Base-by-base conservation (phyloP, 2,888 invertebrate species). In the Rhamnusium bicolor region DNA sequence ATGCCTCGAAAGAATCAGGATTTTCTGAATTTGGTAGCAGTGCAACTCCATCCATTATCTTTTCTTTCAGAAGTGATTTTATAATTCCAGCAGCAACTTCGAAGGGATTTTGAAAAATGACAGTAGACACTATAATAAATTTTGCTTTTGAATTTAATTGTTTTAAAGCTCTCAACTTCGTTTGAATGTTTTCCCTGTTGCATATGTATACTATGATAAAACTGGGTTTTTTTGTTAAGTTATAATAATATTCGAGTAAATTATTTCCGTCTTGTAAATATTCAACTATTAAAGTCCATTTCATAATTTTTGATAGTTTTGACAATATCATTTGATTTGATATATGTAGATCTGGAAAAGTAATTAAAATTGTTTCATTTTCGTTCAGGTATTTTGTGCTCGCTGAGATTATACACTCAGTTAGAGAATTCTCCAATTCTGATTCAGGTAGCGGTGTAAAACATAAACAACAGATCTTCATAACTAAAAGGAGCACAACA, bases 221-320 rank as follows among this genome's bases (percentile, higher is more conserved):
- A 3, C 1, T 40, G 1, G 66, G 66, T n/a, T n/a, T 66, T 8
- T 66, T 19, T n/a, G 12, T 4, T 7, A 54, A 18, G 12, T 66
- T 54, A 1, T 40, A 29, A 8, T 53, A 54, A 21, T n/a, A 4
- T 8, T 66, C 10, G 7, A 54, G 29, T 19, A 8, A 54, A 40
- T 27, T 21, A 6, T 12, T 40, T 10, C n/a, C 53, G 5, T 24
- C 54, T 14, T 40, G 19, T 12, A 19, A 4, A 14, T 53, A 10
- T 21, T 66, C 66, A n/a, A 66, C 24, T n/a, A 66, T 19, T 32
- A 66, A 6, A 19, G 53, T 3, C 54, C 54, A 66, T 40, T 53
- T 40, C 16, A 24, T 10, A 0, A 21, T 49, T 32, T 65, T 21
- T 40, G 40, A 12, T 21, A 54, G 54, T 2, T 0, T 10, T 19